Conservation (phyloP, 2,797 vertebrate species). For the Mallotus villosus region DNA sequence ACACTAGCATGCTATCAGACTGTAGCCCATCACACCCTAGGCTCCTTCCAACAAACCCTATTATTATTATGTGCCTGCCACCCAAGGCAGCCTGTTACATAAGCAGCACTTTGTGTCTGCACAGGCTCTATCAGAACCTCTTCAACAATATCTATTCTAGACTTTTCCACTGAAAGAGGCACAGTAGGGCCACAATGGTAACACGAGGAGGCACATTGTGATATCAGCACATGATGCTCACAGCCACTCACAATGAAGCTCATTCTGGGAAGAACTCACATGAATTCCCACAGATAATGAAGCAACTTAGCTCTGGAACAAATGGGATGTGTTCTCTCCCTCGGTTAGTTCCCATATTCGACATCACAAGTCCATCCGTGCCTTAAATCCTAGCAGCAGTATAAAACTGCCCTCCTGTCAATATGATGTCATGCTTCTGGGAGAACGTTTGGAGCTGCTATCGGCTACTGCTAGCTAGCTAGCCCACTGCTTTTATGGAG, state of each 20-base stretch:
- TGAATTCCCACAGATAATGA: slow-evolving; percentile 13
- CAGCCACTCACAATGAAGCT: neutral
- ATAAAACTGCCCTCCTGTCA: slow-evolving; percentile 30
- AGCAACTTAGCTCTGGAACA: slow-evolving; percentile 10
- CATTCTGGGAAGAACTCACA: slow-evolving; percentile 15
- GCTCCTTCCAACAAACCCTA: slow-evolving; percentile 25
- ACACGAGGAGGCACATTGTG: neutral
- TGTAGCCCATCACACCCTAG: slow-evolving; percentile 32
- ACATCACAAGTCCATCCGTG: neutral
- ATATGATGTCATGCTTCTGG: slow-evolving; percentile 29
- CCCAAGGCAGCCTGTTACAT: slow-evolving; percentile 31
- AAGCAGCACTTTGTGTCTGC: slow-evolving; percentile 33
- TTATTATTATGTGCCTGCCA: slow-evolving; percentile 44
- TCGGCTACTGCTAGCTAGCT: neutral
- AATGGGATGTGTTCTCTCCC: slow-evolving; percentile 28
- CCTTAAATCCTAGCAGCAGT: slow-evolving; percentile 36
- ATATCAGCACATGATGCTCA: slow-evolving; percentile 3
- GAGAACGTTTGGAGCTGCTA: slow-evolving; percentile 30
- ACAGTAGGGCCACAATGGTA: slow-evolving; percentile 4
- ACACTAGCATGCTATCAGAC: slow-evolving; percentile 2
- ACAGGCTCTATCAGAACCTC: slow-evolving; percentile 19
- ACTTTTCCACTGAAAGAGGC: slow-evolving; percentile 8
- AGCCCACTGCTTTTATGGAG: slow-evolving; percentile 19
- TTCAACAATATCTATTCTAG: slow-evolving; percentile 15
- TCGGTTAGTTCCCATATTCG: slow-evolving; percentile 10